Percentiles rank a stretch among this genome's conserved stretches.
Evolutionary conservation across 2,113 vertebrate species (phyloP).

Genomic region (Xiphias gladius): DNA sequence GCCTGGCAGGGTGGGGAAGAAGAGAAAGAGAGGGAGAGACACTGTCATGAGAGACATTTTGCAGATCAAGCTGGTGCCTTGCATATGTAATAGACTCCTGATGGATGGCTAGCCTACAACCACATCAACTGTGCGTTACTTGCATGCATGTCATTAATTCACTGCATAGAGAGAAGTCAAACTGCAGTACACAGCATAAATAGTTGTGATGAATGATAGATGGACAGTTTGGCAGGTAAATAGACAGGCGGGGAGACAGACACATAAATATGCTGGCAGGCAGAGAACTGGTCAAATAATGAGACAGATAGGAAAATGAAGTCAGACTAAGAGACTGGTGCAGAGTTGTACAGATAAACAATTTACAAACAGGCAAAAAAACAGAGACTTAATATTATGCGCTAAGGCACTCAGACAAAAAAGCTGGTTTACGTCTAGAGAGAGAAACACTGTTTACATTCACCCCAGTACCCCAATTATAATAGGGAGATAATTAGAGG

Average conservation of each 20-base stretch:
- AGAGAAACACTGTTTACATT: background rate
- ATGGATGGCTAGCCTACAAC: slow-evolving; percentile 65
- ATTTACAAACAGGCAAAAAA: slow-evolving; percentile 14
- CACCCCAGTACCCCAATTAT: slow-evolving; percentile 6
- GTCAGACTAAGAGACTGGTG: slow-evolving; percentile 15
- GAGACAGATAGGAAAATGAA: slow-evolving; percentile 42
- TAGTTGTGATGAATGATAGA: slow-evolving; percentile 64
- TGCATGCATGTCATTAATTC: slow-evolving; percentile 66
- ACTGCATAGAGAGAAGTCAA: slow-evolving; percentile 59
- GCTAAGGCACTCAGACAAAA: background rate
- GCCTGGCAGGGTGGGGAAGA: slow-evolving; percentile 7
- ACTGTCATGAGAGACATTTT: slow-evolving; percentile 23
- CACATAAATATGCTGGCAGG: slow-evolving; percentile 52
- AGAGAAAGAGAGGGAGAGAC: slow-evolving; percentile 23
- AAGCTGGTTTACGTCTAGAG: slow-evolving; percentile 5
- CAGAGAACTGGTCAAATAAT: slow-evolving; percentile 43
- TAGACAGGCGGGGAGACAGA: slow-evolving; percentile 27
- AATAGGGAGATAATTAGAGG: slow-evolving; percentile 4
- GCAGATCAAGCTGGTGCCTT: slow-evolving; percentile 54
- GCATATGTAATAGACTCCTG: slow-evolving; percentile 63
- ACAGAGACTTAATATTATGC: slow-evolving; percentile 2
- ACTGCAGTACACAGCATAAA: slow-evolving; percentile 60
- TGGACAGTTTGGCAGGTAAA: slow-evolving; percentile 63
- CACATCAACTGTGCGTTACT: slow-evolving; percentile 58
- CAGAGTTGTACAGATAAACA: slow-evolving; percentile 33